Base-by-base conservation (phyloP, 2,113 vertebrate species). In the Megaptera novaeangliae region DNA sequence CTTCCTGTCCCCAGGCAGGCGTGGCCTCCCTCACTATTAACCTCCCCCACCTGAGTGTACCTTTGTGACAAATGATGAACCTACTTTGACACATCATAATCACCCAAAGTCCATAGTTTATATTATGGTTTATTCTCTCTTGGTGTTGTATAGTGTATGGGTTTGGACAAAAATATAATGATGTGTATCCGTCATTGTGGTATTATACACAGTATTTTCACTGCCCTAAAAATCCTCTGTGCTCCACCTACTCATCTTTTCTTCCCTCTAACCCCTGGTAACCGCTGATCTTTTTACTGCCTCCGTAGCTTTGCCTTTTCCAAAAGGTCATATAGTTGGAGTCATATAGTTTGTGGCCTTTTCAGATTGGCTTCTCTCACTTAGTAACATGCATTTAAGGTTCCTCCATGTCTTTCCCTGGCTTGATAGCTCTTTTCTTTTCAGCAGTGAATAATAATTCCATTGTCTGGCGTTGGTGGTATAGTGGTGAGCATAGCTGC, bases 401-500 rank as follows among this genome's bases (percentile, higher is more conserved):
- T n/a, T 57, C 36, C 29, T 44, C 17, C n/a, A 0, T 57, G 36
- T 17, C 57, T 66, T 44, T 72, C 66, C 77, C 44, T 20, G 31
- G 29, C 46, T 55, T 55, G 7, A 44, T 17, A 64, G 12, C 57
- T 64, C 29, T 18, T 57, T 61, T 85, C 64, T 63, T 55, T 75
- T 66, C n/a, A 57, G 77, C 59, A 0, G 11, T 57, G 44, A 49
- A 34, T 39, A 49, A 20, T 74, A 83, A 82, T 36, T 57, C 46
- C 86, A 29, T 46, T n/a, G n/a, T n/a, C n/a, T n/a, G 34, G 98
- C 98, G 97, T 98, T 98, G 98, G 98, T 99, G 98, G 98, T 98
- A 98, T 98, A 98, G 98, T 99, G 98, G 98, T 99, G 96, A 98
- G 98, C 98, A 98, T 98, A 99, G 98, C 98, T 99, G 98, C 98